These are phyloP conservation scores for Drosophila macrospina DNA, from an alignment of 2,888 invertebrate species.

Conservation along the genomic window DNA sequence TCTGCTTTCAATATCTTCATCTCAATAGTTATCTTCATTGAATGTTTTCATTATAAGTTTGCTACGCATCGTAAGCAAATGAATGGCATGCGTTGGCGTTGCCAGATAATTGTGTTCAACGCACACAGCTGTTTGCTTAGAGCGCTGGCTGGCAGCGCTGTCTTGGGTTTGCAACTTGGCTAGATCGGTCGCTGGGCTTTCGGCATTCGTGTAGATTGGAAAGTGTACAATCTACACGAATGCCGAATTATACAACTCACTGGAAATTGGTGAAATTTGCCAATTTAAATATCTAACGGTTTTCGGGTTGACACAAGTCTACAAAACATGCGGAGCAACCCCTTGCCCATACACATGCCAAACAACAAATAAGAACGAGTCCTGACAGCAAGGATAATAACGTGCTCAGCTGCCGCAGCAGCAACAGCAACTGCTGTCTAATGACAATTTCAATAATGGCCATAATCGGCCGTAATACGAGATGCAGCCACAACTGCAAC, in stretches of 20 bases:
- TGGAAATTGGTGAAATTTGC: conserved; percentile 11
- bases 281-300: conserved; percentile 36
- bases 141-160: conserved; percentile 23
- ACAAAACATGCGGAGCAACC: background rate
- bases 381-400: conserved; percentile 25
- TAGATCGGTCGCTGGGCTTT: background rate
- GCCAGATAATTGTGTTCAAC: background rate
- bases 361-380: conserved; percentile 1
- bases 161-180: background rate
- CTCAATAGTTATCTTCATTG: conserved; percentile 2
- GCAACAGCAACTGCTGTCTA: conserved; percentile 11
- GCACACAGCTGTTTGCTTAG: conserved; percentile 21
- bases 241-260: background rate
- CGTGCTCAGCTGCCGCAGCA: conserved; percentile 2
- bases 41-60: conserved; percentile 17
- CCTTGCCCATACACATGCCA: background rate
- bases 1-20: conserved; percentile 8
- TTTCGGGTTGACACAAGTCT: conserved; percentile 24
- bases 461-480: conserved; percentile 32
- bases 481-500: conserved; percentile 27
- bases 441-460: conserved; percentile 44
- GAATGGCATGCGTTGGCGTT: background rate
- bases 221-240: background rate
- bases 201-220: conserved; percentile 33
- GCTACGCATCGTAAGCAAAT: conserved; percentile 3